These are phyloP conservation scores for Mnemiopsis leidyi DNA, from an alignment of 37 sponge, comb jelly and placozoan species.

Conservation along the genomic window DNA sequence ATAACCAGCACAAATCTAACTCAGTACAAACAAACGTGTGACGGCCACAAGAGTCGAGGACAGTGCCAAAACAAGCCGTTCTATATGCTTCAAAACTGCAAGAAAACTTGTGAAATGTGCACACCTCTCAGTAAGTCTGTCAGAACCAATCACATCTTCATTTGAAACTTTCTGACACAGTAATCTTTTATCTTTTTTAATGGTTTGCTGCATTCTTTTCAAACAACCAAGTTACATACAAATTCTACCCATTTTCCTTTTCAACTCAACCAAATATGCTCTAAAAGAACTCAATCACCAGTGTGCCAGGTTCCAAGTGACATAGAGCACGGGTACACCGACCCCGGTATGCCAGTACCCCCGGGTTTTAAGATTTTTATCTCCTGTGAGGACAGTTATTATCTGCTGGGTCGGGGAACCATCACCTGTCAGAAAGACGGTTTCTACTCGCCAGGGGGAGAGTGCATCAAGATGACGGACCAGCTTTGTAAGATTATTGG, in stretches of 20 bases:
- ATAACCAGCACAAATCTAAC: too few species aligned
- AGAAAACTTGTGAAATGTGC: constrained; percentile 35
- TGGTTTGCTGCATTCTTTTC: too few species aligned
- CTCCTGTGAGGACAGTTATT: constrained; percentile 35
- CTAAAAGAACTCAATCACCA: too few species aligned
- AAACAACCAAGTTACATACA: too few species aligned
- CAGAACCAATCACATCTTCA: neutral
- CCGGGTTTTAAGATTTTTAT: constrained; percentile 15
- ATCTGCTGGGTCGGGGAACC: constrained; percentile 26
- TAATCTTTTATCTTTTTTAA: too few species aligned
- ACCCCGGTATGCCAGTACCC: constrained; percentile 12
- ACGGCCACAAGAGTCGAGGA: neutral
- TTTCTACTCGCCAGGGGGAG: constrained; percentile 2
- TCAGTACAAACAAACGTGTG: constrained; percentile 16
- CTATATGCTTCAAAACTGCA: constrained; percentile 23
- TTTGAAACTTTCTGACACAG: too few species aligned
- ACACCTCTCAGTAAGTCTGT: neutral
- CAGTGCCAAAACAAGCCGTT: constrained; percentile 23
- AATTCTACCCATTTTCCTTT: too few species aligned
- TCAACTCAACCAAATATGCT: too few species aligned
- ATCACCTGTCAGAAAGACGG: constrained; percentile 32
- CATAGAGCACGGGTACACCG: constrained; percentile 18
- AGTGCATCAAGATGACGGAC: constrained; percentile 9
- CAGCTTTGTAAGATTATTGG: neutral
- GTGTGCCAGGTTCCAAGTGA: constrained; percentile 50